A percentile compares a stretch with the other conserved stretches of the same genome.
These are phyloP conservation scores for Orthonychiurus folsomi DNA, from an alignment of 2,888 invertebrate genomes.

Conservation along the genomic window DNA sequence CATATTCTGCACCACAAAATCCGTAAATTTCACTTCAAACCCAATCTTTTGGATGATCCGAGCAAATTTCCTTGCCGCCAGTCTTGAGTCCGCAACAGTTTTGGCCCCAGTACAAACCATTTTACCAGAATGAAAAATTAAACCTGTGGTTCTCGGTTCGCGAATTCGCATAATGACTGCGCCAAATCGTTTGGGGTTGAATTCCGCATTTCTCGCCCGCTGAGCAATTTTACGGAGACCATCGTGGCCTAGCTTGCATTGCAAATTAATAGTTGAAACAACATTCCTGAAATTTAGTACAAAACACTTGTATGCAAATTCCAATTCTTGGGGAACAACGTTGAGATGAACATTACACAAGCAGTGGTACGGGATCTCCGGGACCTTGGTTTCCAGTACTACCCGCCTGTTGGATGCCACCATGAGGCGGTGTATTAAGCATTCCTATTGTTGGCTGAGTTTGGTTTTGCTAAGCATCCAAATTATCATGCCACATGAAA, in stretches of 20 bases:
- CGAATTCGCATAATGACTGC: conserved; percentile 94
- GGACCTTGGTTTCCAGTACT: too few relatives aligned
- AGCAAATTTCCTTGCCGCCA: conserved; percentile 73
- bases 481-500: too few relatives aligned
- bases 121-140: conserved; percentile 75
- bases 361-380: too few relatives aligned
- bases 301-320: too few relatives aligned
- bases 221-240: conserved; percentile 94
- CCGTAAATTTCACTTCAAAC: conserved; percentile 65
- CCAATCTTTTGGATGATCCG: conserved; percentile 72
- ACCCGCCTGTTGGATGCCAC: too few relatives aligned
- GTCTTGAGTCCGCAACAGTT: conserved; percentile 67
- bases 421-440: too few relatives aligned
- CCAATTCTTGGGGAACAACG: too few relatives aligned
- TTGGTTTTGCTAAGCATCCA: too few relatives aligned
- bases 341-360: too few relatives aligned
- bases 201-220: conserved; percentile 96
- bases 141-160: conserved; percentile 68
- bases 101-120: conserved; percentile 83
- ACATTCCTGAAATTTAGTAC: conserved; percentile 64
- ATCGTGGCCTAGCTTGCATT: conserved; percentile 88
- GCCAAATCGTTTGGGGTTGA: conserved; percentile 97
- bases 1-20: conserved; percentile 78
- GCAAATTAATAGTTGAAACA: conserved; percentile 93
- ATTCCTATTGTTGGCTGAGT: too few relatives aligned